Evolutionary conservation across 2,113 vertebrate genomes (phyloP).

Genomic region (Epinephelus lanceolatus): DNA sequence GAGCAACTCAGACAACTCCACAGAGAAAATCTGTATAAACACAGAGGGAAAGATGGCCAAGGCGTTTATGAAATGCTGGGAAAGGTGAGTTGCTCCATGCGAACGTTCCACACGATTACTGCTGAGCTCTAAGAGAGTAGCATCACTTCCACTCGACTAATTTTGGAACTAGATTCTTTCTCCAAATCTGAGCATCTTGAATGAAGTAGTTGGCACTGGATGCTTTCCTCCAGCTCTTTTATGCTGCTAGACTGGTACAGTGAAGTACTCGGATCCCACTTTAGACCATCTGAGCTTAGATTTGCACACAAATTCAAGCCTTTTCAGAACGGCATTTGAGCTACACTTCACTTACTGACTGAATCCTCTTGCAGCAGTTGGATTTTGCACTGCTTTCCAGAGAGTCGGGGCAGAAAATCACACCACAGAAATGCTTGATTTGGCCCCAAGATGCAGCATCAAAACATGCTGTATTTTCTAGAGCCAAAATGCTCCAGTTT

Average conservation of each 20-base stretch:
- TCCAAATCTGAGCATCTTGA: not conserved
- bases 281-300: not conserved
- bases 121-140: not conserved
- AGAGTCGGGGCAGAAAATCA: not conserved
- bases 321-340: conserved; percentile 2
- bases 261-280: no score
- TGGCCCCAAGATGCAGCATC: not conserved
- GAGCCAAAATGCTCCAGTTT: conserved; percentile 27
- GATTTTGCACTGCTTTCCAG: not conserved
- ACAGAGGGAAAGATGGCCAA: conserved; percentile 42
- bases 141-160: not conserved
- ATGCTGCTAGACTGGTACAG: no score
- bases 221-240: not conserved
- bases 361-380: not conserved
- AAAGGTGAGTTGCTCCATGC: conserved; percentile 61
- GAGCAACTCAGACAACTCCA: conserved; percentile 3
- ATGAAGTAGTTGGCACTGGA: not conserved
- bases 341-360: not conserved
- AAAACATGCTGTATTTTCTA: not conserved
- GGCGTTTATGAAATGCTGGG: conserved; percentile 77
- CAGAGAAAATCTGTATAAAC: conserved; percentile 62
- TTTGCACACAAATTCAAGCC: not conserved
- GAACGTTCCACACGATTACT: not conserved
- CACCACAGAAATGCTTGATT: conserved; percentile 34
- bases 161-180: not conserved